Percentiles rank a stretch among this genome's conserved stretches.
phyloP scores from a whole-genome alignment of 2,888 invertebrate species.

The Pterobdella sp. region DNA sequence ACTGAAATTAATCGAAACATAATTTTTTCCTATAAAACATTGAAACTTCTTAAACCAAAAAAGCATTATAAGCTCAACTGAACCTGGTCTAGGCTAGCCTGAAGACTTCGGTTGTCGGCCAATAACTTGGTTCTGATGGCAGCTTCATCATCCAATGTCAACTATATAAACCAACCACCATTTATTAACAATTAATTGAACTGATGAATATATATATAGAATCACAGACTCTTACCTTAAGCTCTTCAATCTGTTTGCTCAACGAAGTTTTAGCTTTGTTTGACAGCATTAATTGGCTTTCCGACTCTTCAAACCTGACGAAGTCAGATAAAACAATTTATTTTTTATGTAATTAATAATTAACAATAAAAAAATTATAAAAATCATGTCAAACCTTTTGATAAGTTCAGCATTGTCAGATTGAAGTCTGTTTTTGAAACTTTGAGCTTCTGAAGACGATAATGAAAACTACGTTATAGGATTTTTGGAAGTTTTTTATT shows the following conservation, averaged over 20 bases:
- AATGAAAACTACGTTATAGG: too few relatives aligned
- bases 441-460: constrained; percentile 9
- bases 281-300: constrained; percentile 87
- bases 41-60: neutral
- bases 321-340: constrained; percentile 44
- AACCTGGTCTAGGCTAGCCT: constrained; percentile 83
- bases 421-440: constrained; percentile 63
- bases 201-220: neutral
- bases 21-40: neutral
- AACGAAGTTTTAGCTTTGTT: constrained; percentile 84
- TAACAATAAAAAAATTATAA: neutral
- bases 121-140: constrained; percentile 51
- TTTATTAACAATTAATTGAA: neutral
- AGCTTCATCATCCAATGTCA: constrained; percentile 89
- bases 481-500: too few relatives aligned
- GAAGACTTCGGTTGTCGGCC: constrained; percentile 91
- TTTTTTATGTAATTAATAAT: neutral
- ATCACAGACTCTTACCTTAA: constrained; percentile 58
- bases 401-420: constrained; percentile 84
- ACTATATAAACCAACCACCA: constrained; percentile 41
- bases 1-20: constrained; percentile 58
- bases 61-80: neutral
- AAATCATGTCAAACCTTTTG: constrained; percentile 3
- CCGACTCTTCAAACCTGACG: constrained; percentile 94
- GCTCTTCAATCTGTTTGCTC: constrained; percentile 91